Percentiles rank a stretch among this genome's conserved stretches.
phyloP scores from a whole-genome alignment of 2,113 vertebrate genomes.

The Micronisus gabar region DNA sequence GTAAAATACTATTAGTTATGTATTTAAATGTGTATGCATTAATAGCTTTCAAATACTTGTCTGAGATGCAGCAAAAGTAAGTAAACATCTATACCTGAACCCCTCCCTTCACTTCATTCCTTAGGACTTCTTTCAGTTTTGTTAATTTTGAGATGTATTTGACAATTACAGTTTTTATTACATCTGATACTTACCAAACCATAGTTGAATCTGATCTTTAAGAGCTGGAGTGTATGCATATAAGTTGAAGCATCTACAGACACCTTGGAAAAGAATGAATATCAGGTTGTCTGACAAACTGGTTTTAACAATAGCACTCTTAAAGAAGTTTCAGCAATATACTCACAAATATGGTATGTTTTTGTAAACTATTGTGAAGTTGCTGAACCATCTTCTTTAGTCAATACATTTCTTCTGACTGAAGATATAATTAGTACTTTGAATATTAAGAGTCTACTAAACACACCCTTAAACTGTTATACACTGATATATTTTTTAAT shows the following conservation, averaged over 20 bases:
- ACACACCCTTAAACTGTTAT: background rate
- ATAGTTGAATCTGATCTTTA: background rate
- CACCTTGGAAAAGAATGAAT: background rate
- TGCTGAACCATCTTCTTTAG: background rate
- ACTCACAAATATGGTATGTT: background rate
- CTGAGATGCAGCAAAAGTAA: background rate
- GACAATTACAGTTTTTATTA: background rate
- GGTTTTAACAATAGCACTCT: background rate
- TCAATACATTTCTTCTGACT: background rate
- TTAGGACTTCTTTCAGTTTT: background rate
- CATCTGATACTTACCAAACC: background rate
- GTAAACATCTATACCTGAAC: background rate
- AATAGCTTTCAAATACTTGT: background rate
- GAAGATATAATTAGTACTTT: background rate
- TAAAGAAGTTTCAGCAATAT: background rate
- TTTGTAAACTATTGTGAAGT: background rate
- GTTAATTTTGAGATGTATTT: background rate
- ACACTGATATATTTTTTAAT: background rate
- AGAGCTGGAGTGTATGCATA: background rate
- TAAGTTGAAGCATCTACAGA: background rate
- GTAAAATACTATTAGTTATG: background rate
- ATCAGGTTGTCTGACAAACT: background rate
- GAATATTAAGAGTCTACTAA: background rate
- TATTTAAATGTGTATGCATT: background rate
- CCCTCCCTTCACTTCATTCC: background rate